A percentile compares a stretch with the other conserved stretches of the same genome.
Evolutionary conservation across 2,888 invertebrate genomes (phyloP).

Genomic region (Catocala nupta): DNA sequence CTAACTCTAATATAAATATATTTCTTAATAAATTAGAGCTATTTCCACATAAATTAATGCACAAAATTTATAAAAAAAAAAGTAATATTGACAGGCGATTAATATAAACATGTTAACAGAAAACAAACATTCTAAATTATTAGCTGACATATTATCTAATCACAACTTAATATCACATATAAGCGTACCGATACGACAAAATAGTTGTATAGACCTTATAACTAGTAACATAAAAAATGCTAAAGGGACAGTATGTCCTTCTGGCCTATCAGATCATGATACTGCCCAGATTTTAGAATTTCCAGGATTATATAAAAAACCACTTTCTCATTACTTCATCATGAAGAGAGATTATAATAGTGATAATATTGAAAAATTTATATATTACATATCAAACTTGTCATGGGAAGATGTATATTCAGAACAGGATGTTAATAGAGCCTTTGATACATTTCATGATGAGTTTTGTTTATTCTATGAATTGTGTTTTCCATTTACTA

Average conservation of each 20-base stretch:
- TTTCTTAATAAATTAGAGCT: too few relatives aligned
- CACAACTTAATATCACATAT: too few relatives aligned
- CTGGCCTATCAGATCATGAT: background rate
- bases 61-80: conserved; percentile 7
- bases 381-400: conserved; percentile 7
- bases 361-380: background rate
- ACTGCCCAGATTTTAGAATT: conserved; percentile 4
- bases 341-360: background rate
- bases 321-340: background rate
- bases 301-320: background rate
- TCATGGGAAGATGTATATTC: conserved; percentile 4
- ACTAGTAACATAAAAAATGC: background rate
- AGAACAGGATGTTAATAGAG: background rate
- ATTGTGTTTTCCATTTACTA: conserved; percentile 3
- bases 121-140: too few relatives aligned
- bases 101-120: conserved; percentile 7
- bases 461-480: too few relatives aligned
- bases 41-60: conserved; percentile 1
- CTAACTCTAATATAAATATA: too few relatives aligned
- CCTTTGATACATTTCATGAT: conserved; percentile 2
- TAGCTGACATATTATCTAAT: too few relatives aligned
- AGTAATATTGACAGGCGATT: conserved; percentile 5
- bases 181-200: too few relatives aligned
- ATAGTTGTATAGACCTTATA: conserved; percentile 7
- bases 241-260: background rate